These are phyloP conservation scores for Drosophila macrospina DNA, from an alignment of 2,888 invertebrate species.

Conservation along the genomic window DNA sequence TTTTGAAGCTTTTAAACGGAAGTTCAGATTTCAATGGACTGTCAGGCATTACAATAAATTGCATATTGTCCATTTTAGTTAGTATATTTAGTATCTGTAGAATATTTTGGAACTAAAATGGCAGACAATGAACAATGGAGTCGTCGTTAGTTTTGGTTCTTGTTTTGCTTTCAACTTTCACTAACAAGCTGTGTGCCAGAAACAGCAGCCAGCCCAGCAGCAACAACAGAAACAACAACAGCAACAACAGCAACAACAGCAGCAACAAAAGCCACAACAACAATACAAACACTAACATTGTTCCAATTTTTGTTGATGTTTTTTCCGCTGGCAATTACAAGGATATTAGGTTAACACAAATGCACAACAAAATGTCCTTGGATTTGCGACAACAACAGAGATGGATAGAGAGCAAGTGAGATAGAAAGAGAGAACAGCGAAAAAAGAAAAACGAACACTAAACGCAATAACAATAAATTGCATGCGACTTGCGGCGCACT, in stretches of 20 bases:
- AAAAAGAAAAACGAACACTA: conserved; percentile 45
- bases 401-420: not conserved
- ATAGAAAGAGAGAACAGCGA: not conserved
- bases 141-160: conserved; percentile 41
- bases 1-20: not conserved
- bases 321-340: conserved; percentile 68
- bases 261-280: conserved; percentile 15
- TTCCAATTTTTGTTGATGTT: conserved; percentile 39
- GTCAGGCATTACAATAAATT: not conserved
- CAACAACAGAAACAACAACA: conserved; percentile 13
- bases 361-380: conserved; percentile 71
- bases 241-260: conserved; percentile 5
- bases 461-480: conserved; percentile 75
- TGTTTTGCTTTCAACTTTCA: conserved; percentile 57
- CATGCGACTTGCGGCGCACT: conserved; percentile 71
- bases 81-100: conserved; percentile 12
- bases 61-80: conserved; percentile 2
- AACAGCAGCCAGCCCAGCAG: conserved; percentile 37
- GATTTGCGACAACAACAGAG: conserved; percentile 45
- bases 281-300: conserved; percentile 34
- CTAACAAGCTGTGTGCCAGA: conserved; percentile 62
- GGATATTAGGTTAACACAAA: conserved; percentile 76
- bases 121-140: conserved; percentile 43
- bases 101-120: conserved; percentile 20
- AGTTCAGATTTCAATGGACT: not conserved